Conservation (phyloP, 2,888 invertebrate genomes). For the Lycocerus yunnanus region DNA sequence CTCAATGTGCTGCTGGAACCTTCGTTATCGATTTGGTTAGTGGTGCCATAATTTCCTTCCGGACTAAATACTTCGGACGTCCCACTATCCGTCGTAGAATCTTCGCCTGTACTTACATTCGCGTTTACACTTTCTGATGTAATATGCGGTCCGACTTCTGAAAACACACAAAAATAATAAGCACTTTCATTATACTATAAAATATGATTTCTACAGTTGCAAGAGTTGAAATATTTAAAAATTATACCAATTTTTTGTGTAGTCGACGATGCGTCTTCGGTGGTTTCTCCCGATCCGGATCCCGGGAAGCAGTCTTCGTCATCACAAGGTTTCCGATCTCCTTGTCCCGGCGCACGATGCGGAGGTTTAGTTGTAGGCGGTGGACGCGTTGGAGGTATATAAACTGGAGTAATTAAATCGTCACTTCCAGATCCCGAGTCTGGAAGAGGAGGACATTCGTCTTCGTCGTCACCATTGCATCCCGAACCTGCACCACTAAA, state of each 20-base stretch:
- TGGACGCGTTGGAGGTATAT: constrained; percentile 79
- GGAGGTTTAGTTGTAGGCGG: constrained; percentile 61
- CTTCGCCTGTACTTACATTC: constrained; percentile 18
- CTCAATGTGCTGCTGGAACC: constrained; percentile 35
- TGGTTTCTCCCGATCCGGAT: constrained; percentile 77
- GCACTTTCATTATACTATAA: too few species aligned
- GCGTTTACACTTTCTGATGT: constrained; percentile 37
- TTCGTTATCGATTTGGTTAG: constrained; percentile 19
- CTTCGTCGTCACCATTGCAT: constrained; percentile 86
- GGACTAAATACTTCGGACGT: constrained; percentile 21
- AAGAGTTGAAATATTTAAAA: constrained; percentile 13
- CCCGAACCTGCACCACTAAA: constrained; percentile 92
- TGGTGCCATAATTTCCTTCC: constrained; percentile 27
- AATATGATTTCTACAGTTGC: too few species aligned
- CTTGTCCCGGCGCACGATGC: constrained; percentile 33
- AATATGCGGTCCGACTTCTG: constrained; percentile 45
- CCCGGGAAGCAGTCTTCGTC: constrained; percentile 82
- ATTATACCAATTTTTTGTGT: constrained; percentile 61
- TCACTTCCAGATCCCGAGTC: constrained; percentile 82
- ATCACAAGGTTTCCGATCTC: constrained; percentile 64
- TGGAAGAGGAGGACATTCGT: constrained; percentile 84
- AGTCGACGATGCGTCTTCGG: constrained; percentile 65
- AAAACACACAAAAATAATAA: not conserved
- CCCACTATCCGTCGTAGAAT: constrained; percentile 9
- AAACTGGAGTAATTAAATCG: constrained; percentile 91